phyloP scores from a whole-genome alignment of 2,113 vertebrate genomes.

The Vireo altiloquus region DNA sequence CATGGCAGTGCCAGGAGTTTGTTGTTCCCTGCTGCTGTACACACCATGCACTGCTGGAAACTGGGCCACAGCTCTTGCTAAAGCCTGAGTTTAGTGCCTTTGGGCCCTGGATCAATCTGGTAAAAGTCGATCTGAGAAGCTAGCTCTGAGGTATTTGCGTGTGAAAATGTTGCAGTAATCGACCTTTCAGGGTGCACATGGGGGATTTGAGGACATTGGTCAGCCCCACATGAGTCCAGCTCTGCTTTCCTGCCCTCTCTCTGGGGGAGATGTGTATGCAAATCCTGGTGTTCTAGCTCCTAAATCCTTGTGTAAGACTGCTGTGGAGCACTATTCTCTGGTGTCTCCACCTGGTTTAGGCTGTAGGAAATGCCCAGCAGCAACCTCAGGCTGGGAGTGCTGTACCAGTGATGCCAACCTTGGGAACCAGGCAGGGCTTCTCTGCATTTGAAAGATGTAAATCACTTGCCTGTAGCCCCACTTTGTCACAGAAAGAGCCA shows the following conservation, averaged over 20 bases:
- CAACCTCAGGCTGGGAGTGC: not conserved
- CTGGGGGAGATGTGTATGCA: not conserved
- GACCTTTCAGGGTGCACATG: not conserved
- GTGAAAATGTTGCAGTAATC: not conserved
- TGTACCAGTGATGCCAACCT: not conserved
- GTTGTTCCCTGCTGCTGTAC: not conserved
- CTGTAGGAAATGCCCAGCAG: not conserved
- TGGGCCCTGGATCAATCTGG: not conserved
- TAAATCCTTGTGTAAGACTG: not conserved
- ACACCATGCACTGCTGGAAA: not conserved
- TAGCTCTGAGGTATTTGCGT: not conserved
- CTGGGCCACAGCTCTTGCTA: fast-evolving
- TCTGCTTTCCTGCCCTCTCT: not conserved
- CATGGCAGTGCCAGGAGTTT: not conserved
- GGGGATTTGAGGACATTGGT: fast-evolving
- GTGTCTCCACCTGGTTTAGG: not conserved
- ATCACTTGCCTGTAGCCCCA: not conserved
- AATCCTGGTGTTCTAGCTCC: not conserved
- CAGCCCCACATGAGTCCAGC: not conserved
- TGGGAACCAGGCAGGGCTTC: not conserved
- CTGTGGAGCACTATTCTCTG: not conserved
- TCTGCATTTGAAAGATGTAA: not conserved
- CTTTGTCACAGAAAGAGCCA: not conserved
- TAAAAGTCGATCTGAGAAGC: not conserved
- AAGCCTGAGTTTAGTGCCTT: not conserved